Evolutionary conservation across 2,113 vertebrate genomes (phyloP), one percentile per base, ranked within the genome.

Genomic region (Macheiramphus alcinus): DNA sequence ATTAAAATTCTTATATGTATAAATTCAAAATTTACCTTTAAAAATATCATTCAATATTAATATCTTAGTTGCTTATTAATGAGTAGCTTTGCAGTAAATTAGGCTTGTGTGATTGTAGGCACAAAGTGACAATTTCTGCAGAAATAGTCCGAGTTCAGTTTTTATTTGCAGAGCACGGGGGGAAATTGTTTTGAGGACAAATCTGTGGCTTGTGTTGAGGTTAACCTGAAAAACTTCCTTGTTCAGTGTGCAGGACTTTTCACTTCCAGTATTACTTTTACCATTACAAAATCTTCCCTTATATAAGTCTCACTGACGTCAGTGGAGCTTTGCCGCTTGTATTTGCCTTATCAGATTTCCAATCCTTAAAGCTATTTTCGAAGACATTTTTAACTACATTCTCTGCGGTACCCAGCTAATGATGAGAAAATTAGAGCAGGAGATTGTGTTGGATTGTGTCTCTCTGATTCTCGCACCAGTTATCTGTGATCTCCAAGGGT

Each of bases 311-410:
- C 73, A 72, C 95, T 97, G 97, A 97, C 80, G 93, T 97, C 96
- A 97, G 86, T 93, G 88, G 86, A 94, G 80, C 95, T 97, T 96
- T 97, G 83, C 95, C 80, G 82, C 92, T 94, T 93, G 91, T 79
- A 91, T 96, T 97, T 96, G 91, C 92, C 88, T 95, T 97, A 96
- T 95, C 94, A 95, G 97, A 92, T 97, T 97, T 96, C 95, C 96
- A 95, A 52, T 97, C 95, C 95, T 91, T 93, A 96, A 90, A 93
- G 88, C 95, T 96, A 86, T 97, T 97, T 92, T 61, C 75, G 94
- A 92, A 85, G 76, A 92, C 56, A 1, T 94, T 94, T 95, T 95
- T n/a, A 86, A 79, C 94, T 73, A 29, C 22, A 3, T 55, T 93
- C 73, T 68, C 86, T 79, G 61, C 3, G 19, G 86, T 89, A 47